phyloP scores from a whole-genome alignment of 2,797 vertebrate species.

The Antrozous pallidus region DNA sequence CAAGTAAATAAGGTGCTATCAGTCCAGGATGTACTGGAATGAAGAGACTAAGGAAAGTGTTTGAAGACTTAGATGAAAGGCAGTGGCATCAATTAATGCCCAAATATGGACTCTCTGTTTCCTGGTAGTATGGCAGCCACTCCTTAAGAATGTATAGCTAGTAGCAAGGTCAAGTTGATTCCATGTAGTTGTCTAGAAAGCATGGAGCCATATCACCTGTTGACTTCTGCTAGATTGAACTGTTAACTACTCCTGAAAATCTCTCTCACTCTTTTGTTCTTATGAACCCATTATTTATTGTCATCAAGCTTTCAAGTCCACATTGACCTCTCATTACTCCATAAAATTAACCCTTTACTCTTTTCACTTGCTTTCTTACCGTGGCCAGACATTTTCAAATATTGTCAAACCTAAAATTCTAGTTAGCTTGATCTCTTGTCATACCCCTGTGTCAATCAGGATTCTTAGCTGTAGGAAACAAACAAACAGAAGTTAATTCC shows the following conservation, averaged over 20 bases:
- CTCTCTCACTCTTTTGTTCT: not conserved
- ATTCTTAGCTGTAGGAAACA: not conserved
- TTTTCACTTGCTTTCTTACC: not conserved
- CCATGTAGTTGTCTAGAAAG: not conserved
- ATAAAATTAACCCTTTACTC: not conserved
- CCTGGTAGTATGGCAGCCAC: not conserved
- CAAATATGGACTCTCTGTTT: not conserved
- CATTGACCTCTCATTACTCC: not conserved
- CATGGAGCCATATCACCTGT: not conserved
- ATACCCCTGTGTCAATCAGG: not conserved
- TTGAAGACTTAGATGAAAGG: not conserved
- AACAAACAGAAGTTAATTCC: not conserved
- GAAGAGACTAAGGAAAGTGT: not conserved
- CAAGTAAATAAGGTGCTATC: not conserved
- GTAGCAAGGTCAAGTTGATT: not conserved
- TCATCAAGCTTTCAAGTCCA: not conserved
- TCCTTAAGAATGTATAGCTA: not conserved
- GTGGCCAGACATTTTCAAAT: not conserved
- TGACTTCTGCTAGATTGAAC: not conserved
- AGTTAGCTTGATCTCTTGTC: not conserved
- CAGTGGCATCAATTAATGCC: not conserved
- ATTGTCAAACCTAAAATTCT: not conserved
- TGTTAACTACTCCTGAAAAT: not conserved
- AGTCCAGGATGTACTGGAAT: not conserved
- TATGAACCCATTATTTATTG: slow-evolving; percentile 7